Evolutionary conservation across 2,888 invertebrate genomes (phyloP).

Genomic region (Limnephilus marmoratus): DNA sequence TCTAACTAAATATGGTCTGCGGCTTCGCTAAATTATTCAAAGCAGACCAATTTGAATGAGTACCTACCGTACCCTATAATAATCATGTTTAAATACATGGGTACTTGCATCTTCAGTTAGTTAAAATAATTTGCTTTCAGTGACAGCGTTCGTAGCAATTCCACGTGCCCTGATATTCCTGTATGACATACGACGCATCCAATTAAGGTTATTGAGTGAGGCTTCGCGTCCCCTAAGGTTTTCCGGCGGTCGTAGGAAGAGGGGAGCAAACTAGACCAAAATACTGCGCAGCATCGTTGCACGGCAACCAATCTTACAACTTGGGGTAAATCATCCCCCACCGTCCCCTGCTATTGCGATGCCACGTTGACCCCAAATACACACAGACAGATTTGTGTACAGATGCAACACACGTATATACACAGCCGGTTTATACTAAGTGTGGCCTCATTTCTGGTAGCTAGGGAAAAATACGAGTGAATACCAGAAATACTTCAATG

Average conservation of each 20-base stretch:
- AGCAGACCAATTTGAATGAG: neutral
- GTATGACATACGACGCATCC: conserved; percentile 35
- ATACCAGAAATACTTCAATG: neutral
- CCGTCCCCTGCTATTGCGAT: conserved; percentile 13
- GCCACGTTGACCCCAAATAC: conserved; percentile 30
- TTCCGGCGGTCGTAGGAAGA: neutral
- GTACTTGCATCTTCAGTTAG: neutral
- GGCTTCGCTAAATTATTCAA: neutral
- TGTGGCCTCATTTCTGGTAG: conserved; percentile 20
- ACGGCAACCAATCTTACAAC: conserved; percentile 46
- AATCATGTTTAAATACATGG: neutral
- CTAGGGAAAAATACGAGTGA: neutral
- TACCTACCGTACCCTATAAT: neutral
- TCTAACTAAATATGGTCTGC: neutral
- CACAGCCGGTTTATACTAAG: neutral
- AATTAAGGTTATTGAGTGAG: conserved; percentile 38
- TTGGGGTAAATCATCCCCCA: conserved; percentile 31
- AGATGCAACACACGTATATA: neutral
- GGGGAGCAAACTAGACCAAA: conserved; percentile 45
- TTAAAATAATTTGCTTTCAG: neutral
- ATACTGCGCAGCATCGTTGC: conserved; percentile 53
- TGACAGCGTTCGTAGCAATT: neutral
- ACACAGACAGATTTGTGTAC: neutral
- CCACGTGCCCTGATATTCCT: conserved; percentile 17
- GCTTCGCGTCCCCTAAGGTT: conserved; percentile 12